Evolutionary conservation across 2,797 vertebrate genomes (phyloP), one percentile per base, ranked within the genome.

Genomic region (Tamandua tetradactyla): DNA sequence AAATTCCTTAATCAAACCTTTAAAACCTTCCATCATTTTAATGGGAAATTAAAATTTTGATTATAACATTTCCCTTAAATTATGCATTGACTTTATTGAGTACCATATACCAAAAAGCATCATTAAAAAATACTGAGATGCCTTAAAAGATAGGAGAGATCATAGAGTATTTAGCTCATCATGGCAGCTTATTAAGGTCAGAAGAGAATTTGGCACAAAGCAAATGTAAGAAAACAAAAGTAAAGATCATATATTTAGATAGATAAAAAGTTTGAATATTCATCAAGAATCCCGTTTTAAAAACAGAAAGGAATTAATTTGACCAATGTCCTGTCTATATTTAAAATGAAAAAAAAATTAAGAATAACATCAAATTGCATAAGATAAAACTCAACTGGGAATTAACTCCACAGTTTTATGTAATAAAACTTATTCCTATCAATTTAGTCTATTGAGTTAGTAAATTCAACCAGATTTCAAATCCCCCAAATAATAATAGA

Each of bases 401-500:
- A 97, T 94, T 92, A 97, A 96, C 92, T 64, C 66, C 72, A 69
- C 5, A 72, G 66, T 93, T 96, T 97, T 93, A 89, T 75, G 47
- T 87, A 97, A 94, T 94, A 96, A 97, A 97, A 94, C 57, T 7
- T 42, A 85, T 52, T 95, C 82, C n/a, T 96, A 83, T 89, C 87
- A 94, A 96, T 95, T 92, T 95, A 95, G 81, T 25, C 96, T 72
- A 75, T 30, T 66, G 42, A 96, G 84, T 76, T 93, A 75, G 57
- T 30, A 98, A 97, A 97, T 97, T 96, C 95, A 92, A 93, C 49
- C 61, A 96, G 61, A 61, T 88, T 97, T 97, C 62, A 93, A 49
- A 96, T 85, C 14, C 32, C 87, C 88, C 61, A 88, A 94, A 72
- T 96, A 94, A 97, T 96, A 97, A 96, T 81, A 96, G 68, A 97